Base-by-base conservation (phyloP, 2,888 invertebrate species). In the Noctua comes region DNA sequence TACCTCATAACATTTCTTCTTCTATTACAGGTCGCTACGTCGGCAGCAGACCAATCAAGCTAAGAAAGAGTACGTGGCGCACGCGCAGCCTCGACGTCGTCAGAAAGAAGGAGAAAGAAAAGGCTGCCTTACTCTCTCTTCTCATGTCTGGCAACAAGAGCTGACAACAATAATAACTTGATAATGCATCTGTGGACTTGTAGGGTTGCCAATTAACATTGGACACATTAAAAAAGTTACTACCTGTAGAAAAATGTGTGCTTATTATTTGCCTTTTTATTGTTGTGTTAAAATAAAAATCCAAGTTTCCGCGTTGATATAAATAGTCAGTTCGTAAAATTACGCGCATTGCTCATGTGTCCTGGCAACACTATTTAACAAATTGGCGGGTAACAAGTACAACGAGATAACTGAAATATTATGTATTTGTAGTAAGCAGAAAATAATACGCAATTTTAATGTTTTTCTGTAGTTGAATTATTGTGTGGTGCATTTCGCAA, bases 21-120 rank as follows among this genome's bases (percentile, higher is more conserved):
- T 18, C n/a, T 13, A 31, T 89, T 80, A 10, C 88, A 99, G 99
- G 99, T 31, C 98, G 99, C 79, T 99, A 99, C 94, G 99, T 99
- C 0, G 99, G 99, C 79, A 99, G 99, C 92, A 97, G 99, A 62
- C 99, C 99, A 0, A 99, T 99, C 84, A 99, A 99, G 94, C 96
- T 99, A 77, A 97, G 99, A 40, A 99, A 99, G 96, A 99, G 99
- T 92, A 98, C 98, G 0, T 99, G 99, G 99, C 98, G 98, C 91
- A 98, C 98, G 88, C 97, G 99, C 82, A 99, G 99, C 91, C 97
- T 99, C 21, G 99, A 99, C 88, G 97, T 99, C 0, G 99, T 99
- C 0, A 97, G 99, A 86, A 99, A 99, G 96, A 99, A 99, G 94
- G 99, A 99, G 93, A 99, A 99, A 90, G 99, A 99, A 91, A 99